Conservation (phyloP, 53 echinoderm and acorn worm genomes). For the Arbacia lixula region DNA sequence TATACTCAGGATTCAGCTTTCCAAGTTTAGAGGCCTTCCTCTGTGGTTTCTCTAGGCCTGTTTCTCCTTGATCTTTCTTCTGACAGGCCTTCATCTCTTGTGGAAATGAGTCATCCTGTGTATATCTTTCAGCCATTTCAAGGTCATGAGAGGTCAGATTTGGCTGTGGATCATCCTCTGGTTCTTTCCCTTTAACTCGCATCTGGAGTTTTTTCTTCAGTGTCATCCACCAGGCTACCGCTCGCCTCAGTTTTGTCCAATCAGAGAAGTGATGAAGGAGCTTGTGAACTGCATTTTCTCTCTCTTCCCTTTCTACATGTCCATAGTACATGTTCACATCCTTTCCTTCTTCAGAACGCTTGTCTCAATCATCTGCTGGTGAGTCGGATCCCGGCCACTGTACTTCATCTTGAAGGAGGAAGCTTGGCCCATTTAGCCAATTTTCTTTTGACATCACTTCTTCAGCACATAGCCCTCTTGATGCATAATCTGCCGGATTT, state of each 20-base stretch:
- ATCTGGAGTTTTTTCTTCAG: constrained; percentile 29
- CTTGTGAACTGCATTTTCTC: constrained; percentile 34
- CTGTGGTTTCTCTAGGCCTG: not conserved
- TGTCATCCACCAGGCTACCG: constrained; percentile 43
- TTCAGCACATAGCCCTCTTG: constrained; percentile 49
- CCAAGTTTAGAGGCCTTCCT: not conserved
- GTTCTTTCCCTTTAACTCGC: not conserved
- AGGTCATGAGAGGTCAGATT: too few relatives aligned
- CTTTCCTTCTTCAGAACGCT: not conserved
- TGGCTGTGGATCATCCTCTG: too few relatives aligned
- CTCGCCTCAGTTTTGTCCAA: constrained; percentile 61
- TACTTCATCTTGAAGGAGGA: constrained; percentile 30
- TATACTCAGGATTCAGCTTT: constrained; percentile 50
- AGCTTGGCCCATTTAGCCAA: constrained; percentile 62
- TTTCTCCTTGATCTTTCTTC: too few relatives aligned
- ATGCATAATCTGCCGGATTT: constrained; percentile 69
- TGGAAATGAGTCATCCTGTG: too few relatives aligned
- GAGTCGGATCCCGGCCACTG: constrained; percentile 53
- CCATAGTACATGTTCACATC: constrained; percentile 16
- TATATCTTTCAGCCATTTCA: too few relatives aligned
- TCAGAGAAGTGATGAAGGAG: constrained; percentile 52
- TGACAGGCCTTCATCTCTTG: too few relatives aligned
- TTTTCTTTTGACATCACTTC: constrained; percentile 26
- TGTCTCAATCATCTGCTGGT: constrained; percentile 2
- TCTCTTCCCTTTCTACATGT: not conserved